Conservation (phyloP, 2,113 vertebrate genomes). For the Bungarus multicinctus region DNA sequence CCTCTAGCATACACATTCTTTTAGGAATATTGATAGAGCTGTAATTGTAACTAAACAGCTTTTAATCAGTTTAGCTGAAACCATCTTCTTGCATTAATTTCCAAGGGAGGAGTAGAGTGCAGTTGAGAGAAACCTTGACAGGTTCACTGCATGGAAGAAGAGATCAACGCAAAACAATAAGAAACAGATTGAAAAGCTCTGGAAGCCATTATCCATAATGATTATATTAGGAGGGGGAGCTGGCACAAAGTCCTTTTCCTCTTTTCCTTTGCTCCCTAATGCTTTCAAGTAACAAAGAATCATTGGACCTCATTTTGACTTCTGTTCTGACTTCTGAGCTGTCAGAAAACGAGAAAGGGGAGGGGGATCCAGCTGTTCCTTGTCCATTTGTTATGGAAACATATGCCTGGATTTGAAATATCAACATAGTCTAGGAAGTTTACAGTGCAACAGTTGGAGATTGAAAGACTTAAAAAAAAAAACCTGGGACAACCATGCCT, state of each 20-base stretch:
- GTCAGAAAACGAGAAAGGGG: constrained; percentile 22
- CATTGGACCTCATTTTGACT: constrained; percentile 24
- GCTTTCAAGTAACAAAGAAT: constrained; percentile 33
- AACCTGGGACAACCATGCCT: not conserved
- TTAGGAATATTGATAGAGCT: not conserved
- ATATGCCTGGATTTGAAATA: not conserved
- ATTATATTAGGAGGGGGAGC: constrained; percentile 47
- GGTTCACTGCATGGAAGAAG: constrained; percentile 34
- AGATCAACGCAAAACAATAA: constrained; percentile 51
- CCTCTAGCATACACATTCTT: not conserved
- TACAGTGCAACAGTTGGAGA: not conserved
- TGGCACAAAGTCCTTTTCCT: constrained; percentile 35
- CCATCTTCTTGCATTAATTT: constrained; percentile 17
- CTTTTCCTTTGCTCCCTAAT: constrained; percentile 31
- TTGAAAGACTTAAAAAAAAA: not conserved
- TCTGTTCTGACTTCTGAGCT: constrained; percentile 17
- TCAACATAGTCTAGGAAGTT: not conserved
- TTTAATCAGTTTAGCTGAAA: not conserved
- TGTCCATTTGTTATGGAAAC: constrained; percentile 5
- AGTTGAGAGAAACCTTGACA: not conserved
- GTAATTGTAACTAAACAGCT: not conserved
- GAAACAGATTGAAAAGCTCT: constrained; percentile 50
- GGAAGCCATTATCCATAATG: constrained; percentile 54
- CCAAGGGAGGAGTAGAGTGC: constrained; percentile 26
- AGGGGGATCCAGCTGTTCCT: not conserved